Percentiles rank a stretch among this genome's conserved stretches.
These are phyloP conservation scores for Notamacropus eugenii DNA, from an alignment of 2,797 vertebrate genomes.

Conservation along the genomic window DNA sequence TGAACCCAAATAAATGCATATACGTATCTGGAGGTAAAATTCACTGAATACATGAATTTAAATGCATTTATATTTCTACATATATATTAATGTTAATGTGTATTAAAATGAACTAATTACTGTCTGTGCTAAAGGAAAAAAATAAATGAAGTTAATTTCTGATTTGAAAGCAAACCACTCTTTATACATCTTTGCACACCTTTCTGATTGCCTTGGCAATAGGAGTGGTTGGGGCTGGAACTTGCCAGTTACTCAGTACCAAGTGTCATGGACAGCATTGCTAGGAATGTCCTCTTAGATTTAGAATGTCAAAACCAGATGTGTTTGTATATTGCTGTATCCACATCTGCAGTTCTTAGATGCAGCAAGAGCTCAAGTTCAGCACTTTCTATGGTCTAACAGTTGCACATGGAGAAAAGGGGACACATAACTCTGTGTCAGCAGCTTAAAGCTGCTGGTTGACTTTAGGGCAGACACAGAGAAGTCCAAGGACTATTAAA, in stretches of 20 bases:
- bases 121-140: neutral
- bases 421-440: neutral
- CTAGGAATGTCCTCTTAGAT: neutral
- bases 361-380: neutral
- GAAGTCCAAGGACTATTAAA: neutral
- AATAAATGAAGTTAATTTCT: neutral
- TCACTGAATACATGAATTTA: neutral
- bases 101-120: neutral
- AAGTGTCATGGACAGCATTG: neutral
- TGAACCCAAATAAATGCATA: neutral
- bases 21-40: neutral
- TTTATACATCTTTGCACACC: neutral
- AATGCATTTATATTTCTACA: neutral
- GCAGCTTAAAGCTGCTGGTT: neutral
- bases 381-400: neutral
- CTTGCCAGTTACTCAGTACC: neutral
- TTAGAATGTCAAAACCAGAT: neutral
- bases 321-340: neutral
- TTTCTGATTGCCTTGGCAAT: neutral
- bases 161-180: neutral
- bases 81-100: neutral
- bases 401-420: neutral
- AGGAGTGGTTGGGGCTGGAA: neutral
- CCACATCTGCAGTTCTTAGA: neutral
- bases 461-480: neutral